Conservation (phyloP, 2,113 vertebrate genomes). For the Chaenogobius annularis region DNA sequence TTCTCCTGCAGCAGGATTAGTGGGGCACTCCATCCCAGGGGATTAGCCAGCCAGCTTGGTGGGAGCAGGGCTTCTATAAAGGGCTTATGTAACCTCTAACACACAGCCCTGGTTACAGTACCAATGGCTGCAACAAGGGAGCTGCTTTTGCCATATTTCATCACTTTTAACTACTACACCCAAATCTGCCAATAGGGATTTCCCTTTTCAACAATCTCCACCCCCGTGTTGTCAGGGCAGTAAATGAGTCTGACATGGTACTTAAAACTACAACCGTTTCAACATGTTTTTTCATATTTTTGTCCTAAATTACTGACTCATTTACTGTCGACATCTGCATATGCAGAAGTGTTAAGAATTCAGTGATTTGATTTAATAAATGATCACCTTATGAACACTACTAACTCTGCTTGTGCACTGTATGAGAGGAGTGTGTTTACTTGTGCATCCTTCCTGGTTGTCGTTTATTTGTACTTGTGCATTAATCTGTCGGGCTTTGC, state of each 20-base stretch:
- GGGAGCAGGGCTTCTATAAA: slow-evolving; percentile 60
- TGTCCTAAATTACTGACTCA: slow-evolving; percentile 14
- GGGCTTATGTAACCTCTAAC: slow-evolving; percentile 71
- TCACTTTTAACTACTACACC: slow-evolving; percentile 38
- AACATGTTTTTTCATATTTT: slow-evolving; percentile 17
- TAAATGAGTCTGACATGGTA: slow-evolving; percentile 28
- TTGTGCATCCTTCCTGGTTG: slow-evolving; percentile 44
- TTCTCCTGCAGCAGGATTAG: slow-evolving; percentile 73
- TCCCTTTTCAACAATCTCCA: slow-evolving; percentile 30
- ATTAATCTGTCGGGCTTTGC: slow-evolving; percentile 70
- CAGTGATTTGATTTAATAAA: slow-evolving; percentile 26
- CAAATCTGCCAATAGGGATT: slow-evolving; percentile 54
- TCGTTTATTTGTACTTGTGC: slow-evolving; percentile 67
- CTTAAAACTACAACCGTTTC: slow-evolving; percentile 32
- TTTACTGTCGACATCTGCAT: slow-evolving; percentile 51
- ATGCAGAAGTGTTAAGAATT: slow-evolving; percentile 17
- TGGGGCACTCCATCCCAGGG: slow-evolving; percentile 68
- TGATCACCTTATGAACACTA: slow-evolving; percentile 18
- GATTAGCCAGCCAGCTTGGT: slow-evolving; percentile 67
- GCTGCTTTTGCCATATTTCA: slow-evolving; percentile 38
- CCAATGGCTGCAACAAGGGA: slow-evolving; percentile 33
- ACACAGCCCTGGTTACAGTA: slow-evolving; percentile 48
- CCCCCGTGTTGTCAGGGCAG: background rate
- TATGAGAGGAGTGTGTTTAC: slow-evolving; percentile 40
- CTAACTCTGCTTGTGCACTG: background rate